Percentiles rank a stretch among this genome's conserved stretches.
Evolutionary conservation across 2,888 invertebrate species (phyloP).

Genomic region (Entomobrya proxima): DNA sequence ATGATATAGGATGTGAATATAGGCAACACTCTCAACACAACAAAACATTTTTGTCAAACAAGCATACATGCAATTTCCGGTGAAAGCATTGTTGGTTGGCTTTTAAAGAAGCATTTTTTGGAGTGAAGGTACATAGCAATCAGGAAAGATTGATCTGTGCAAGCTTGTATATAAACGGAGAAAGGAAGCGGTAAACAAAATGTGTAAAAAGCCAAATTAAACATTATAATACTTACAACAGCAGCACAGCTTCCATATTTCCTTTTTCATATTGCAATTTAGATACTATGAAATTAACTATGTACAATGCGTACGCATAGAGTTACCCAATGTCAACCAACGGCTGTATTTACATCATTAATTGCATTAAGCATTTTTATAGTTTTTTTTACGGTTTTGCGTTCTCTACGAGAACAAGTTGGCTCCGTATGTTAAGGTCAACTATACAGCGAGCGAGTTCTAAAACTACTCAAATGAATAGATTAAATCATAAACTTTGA

Average conservation of each 20-base stretch:
- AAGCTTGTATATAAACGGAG: too few species aligned
- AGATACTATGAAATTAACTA: background rate
- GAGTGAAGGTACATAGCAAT: too few species aligned
- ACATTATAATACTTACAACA: slow-evolving; percentile 32
- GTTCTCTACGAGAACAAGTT: background rate
- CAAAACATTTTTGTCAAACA: background rate
- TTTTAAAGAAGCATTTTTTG: too few species aligned
- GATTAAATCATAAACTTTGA: background rate
- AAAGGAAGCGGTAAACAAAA: background rate
- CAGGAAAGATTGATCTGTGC: too few species aligned
- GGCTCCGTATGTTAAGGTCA: slow-evolving; percentile 13
- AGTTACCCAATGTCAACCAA: background rate
- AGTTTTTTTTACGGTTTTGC: background rate
- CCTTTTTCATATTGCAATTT: slow-evolving; percentile 24
- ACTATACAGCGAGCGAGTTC: slow-evolving; percentile 24
- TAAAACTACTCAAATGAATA: slow-evolving; percentile 10
- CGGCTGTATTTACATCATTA: slow-evolving; percentile 47
- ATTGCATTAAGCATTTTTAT: too few species aligned
- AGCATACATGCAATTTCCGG: background rate
- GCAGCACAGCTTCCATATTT: slow-evolving; percentile 40
- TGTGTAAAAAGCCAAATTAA: slow-evolving; percentile 40
- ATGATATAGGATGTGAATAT: background rate
- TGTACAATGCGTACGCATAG: background rate
- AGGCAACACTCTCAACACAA: background rate
- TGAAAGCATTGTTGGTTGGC: too few species aligned